Conservation (phyloP, 2,113 vertebrate genomes). For the Numenius arquata region DNA sequence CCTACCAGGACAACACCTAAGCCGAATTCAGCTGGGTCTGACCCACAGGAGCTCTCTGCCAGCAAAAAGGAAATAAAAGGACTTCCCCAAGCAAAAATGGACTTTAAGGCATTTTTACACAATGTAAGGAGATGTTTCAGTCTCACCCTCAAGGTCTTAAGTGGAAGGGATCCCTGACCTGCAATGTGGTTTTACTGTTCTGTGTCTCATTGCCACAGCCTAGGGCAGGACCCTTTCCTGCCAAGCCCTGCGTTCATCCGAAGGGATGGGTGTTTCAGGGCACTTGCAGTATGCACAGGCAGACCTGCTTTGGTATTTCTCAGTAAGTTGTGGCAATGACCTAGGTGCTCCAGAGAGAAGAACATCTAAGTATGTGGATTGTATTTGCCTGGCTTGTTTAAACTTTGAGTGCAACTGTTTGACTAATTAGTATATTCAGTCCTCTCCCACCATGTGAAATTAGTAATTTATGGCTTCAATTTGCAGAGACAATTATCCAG, state of each 20-base stretch:
- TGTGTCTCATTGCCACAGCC: neutral
- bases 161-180: neutral
- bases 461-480: neutral
- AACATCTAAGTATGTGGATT: neutral
- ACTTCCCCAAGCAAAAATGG: slow-evolving; percentile 15
- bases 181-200: neutral
- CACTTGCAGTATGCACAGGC: neutral
- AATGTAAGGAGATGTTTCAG: slow-evolving; percentile 54
- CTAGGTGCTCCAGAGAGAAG: neutral
- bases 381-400: neutral
- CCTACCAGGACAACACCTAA: neutral
- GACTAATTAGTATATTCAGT: neutral
- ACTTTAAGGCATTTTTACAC: slow-evolving; percentile 65
- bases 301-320: neutral
- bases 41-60: neutral
- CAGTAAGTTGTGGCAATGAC: neutral
- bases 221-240: neutral
- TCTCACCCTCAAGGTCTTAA: neutral
- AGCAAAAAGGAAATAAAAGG: slow-evolving; percentile 5
- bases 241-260: fast-evolving
- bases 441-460: neutral
- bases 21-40: neutral
- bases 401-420: neutral
- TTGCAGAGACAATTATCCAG: neutral
- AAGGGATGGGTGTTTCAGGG: neutral